Conservation (phyloP, 1,140 invertebrate genomes). For the Orius laevigatus region DNA sequence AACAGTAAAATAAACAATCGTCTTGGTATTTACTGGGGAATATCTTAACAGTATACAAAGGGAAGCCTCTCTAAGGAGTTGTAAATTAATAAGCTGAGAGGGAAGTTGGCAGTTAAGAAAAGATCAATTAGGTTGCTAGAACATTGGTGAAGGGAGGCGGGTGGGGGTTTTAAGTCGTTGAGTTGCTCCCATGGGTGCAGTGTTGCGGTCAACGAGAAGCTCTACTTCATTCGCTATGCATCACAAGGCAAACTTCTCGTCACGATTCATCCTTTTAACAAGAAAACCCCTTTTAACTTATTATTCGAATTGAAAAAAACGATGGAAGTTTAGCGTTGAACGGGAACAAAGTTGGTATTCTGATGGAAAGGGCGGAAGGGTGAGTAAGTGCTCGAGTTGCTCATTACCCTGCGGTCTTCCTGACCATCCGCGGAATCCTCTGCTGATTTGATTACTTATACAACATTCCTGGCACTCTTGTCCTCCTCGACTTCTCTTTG, state of each 20-base stretch:
- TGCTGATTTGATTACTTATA: too few species aligned
- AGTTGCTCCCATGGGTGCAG: constrained; percentile 14
- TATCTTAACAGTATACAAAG: constrained; percentile 1
- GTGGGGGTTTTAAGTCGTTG: neutral
- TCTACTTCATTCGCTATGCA: constrained; percentile 15
- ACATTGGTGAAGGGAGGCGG: constrained; percentile 3
- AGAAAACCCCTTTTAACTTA: too few species aligned
- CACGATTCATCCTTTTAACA: too few species aligned
- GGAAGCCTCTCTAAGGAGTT: neutral
- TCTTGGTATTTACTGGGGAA: neutral
- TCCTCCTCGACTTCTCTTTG: too few species aligned
- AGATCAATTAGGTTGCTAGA: constrained; percentile 17
- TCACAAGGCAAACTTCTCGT: constrained; percentile 16
- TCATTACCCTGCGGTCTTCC: too few species aligned
- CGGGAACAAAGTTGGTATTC: too few species aligned
- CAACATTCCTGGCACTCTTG: too few species aligned
- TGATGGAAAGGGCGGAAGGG: too few species aligned
- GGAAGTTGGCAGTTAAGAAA: constrained; percentile 15
- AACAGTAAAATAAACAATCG: neutral
- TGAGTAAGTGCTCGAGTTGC: too few species aligned
- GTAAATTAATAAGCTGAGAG: constrained; percentile 11
- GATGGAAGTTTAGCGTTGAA: too few species aligned
- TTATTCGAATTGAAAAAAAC: too few species aligned
- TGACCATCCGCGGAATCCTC: too few species aligned
- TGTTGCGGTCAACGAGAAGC: constrained; percentile 13